phyloP scores from a whole-genome alignment of 2,888 invertebrate species.

The Harpalus rufipes region DNA sequence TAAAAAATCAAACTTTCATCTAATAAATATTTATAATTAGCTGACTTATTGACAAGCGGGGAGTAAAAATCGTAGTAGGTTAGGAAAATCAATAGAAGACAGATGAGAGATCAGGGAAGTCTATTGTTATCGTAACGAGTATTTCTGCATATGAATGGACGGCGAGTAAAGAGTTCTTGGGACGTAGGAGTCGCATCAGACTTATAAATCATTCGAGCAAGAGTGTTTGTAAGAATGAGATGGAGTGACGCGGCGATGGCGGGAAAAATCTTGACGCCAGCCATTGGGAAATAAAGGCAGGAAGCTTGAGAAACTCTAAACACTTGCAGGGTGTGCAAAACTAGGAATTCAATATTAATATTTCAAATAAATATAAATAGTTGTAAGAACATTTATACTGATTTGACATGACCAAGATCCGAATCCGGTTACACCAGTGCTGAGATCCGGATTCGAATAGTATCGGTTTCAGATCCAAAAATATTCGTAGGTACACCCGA shows the following conservation, averaged over 20 bases:
- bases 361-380: background rate
- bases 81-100: slow-evolving; percentile 55
- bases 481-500: too few species aligned
- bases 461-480: too few species aligned
- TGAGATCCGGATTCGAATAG: too few species aligned
- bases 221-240: slow-evolving; percentile 3
- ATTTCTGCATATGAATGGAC: slow-evolving; percentile 69
- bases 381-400: too few species aligned
- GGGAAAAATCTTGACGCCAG: slow-evolving; percentile 26
- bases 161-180: slow-evolving; percentile 32
- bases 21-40: slow-evolving; percentile 52
- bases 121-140: slow-evolving; percentile 69
- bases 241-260: background rate
- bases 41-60: slow-evolving; percentile 1
- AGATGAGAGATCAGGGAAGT: slow-evolving; percentile 23
- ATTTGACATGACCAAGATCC: too few species aligned
- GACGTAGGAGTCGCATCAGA: slow-evolving; percentile 50
- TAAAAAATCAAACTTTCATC: slow-evolving; percentile 43
- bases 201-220: slow-evolving; percentile 45
- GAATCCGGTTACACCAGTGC: too few species aligned
- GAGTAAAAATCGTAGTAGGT: slow-evolving; percentile 1
- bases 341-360: background rate
- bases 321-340: background rate
- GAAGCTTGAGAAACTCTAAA: background rate
- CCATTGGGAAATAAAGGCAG: background rate